Conservation (phyloP, 1,140 invertebrate genomes). For the Lepidurus apus region DNA sequence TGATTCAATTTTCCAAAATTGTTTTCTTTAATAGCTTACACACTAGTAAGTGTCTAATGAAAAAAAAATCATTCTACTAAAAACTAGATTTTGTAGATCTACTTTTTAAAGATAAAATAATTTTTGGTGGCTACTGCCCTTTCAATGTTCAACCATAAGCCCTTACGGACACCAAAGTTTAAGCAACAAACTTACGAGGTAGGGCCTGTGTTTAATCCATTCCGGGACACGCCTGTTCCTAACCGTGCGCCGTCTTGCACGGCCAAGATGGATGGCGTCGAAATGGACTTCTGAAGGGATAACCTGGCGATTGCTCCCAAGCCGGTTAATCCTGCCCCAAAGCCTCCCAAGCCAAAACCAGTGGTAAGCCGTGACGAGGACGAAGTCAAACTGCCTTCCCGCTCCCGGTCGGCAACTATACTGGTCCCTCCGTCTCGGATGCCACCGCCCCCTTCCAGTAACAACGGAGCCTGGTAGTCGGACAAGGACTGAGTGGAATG, state of each 20-base stretch:
- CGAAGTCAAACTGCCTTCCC: neutral
- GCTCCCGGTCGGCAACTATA: conserved; percentile 40
- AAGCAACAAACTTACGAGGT: conserved; percentile 31
- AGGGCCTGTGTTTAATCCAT: conserved; percentile 24
- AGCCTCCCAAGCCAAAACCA: conserved; percentile 12
- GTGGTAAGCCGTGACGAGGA: neutral
- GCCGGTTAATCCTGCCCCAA: neutral
- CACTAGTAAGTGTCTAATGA: no score
- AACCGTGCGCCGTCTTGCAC: conserved; percentile 50
- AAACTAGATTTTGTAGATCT: no score
- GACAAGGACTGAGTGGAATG: conserved; percentile 30
- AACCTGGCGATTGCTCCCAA: conserved; percentile 55
- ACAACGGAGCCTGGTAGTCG: conserved; percentile 35
- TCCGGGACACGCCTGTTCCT: conserved; percentile 19
- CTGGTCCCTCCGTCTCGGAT: conserved; percentile 55
- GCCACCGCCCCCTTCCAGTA: conserved; percentile 34
- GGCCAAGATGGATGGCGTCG: conserved; percentile 78
- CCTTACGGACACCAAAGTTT: neutral
- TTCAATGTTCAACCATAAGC: neutral
- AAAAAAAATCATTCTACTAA: no score
- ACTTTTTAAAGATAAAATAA: no score
- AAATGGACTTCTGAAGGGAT: conserved; percentile 82
- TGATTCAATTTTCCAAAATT: no score
- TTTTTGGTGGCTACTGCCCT: no score
- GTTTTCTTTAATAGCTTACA: no score